Conservation (phyloP, 1,140 invertebrate species). For the Lycorma delicatula region DNA sequence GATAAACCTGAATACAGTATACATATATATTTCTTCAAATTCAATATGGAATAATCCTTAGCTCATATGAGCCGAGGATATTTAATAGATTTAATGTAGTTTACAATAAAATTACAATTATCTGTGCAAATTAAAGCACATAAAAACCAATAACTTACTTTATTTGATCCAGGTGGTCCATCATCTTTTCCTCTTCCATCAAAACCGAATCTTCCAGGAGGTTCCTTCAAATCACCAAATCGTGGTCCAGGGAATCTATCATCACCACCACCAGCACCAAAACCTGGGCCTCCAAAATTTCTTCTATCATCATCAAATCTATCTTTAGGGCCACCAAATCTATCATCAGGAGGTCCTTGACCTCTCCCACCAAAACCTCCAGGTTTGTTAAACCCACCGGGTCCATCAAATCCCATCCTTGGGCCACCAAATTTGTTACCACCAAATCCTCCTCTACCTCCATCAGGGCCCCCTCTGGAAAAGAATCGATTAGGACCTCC, state of each 20-base stretch:
- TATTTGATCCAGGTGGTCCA: no score
- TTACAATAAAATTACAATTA: no score
- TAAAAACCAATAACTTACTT: no score
- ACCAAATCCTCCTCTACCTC: background rate
- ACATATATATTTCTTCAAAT: no score
- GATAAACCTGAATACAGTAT: no score
- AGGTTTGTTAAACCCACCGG: background rate
- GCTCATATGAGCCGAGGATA: no score
- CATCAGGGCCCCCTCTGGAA: no score
- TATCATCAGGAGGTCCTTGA: background rate
- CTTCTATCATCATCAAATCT: conserved; percentile 1
- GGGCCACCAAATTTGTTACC: conserved; percentile 4
- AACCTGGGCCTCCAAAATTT: background rate
- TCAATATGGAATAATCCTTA: no score
- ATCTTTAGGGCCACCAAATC: conserved; percentile 4
- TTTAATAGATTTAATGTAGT: no score
- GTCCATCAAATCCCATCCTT: conserved; percentile 12
- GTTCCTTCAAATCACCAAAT: conserved; percentile 7
- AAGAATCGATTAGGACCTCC: no score
- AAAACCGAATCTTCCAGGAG: background rate
- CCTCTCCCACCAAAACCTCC: background rate
- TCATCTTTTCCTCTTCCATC: background rate
- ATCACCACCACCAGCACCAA: background rate
- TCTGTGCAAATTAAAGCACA: no score
- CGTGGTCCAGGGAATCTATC: background rate